These are phyloP conservation scores for Limnothrissa miodon DNA, from an alignment of 2,113 vertebrate genomes.

Conservation along the genomic window DNA sequence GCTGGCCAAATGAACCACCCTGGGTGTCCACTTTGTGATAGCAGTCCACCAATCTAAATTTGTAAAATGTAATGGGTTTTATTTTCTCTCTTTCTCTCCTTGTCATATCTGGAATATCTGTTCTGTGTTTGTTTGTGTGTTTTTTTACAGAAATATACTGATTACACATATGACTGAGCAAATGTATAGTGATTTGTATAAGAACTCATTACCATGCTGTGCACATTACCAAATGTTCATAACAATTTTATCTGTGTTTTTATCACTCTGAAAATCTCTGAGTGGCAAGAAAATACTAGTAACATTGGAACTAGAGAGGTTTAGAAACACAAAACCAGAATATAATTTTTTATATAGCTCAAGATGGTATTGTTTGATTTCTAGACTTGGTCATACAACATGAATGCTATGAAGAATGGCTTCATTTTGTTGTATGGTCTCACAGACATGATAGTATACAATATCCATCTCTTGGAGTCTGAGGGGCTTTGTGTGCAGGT, in stretches of 20 bases:
- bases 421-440: too few species aligned
- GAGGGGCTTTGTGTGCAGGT: not conserved
- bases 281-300: not conserved
- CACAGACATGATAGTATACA: not conserved
- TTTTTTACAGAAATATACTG: not conserved
- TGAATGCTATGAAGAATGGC: too few species aligned
- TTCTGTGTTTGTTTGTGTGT: not conserved
- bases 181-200: not conserved
- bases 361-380: too few species aligned
- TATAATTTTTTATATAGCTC: too few species aligned
- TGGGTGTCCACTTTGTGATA: conserved; percentile 9
- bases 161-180: not conserved
- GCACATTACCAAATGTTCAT: too few species aligned
- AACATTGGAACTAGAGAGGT: not conserved
- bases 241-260: not conserved
- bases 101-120: not conserved
- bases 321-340: not conserved
- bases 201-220: not conserved
- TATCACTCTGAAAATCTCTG: not conserved
- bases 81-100: not conserved
- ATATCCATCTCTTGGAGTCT: not conserved
- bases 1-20: not conserved
- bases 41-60: not conserved
- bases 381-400: too few species aligned
- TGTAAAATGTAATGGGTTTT: not conserved